Evolutionary conservation across 2,113 vertebrate species (phyloP), one percentile per base, ranked within the genome.

Genomic region (Semicossyphus pulcher): DNA sequence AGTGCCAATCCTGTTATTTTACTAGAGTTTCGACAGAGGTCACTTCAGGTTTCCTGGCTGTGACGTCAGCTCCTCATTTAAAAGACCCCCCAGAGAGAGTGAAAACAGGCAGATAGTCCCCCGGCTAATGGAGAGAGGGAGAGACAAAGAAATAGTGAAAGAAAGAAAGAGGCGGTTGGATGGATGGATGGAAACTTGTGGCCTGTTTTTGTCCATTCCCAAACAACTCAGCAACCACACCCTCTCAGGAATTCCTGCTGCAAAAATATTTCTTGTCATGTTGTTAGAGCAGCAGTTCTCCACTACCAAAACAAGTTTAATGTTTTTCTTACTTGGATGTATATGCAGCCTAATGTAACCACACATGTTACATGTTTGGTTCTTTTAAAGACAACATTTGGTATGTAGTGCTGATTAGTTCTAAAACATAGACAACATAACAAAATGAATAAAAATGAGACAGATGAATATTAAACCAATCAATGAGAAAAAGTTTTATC

Each of bases 191-290:
- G 89, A 91, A 90, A 92, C 60, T 81, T 82, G 79, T 57, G 68
- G 70, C 74, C 60, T 86, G 84, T 88, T 88, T 89, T 85, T 72
- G 89, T 88, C 85, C 75, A 9, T 53, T 81, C 54, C 74, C 84
- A 84, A 85, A 86, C 82, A 87, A 72, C 29, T 75, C 78, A 39
- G 76, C 72, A 74, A 79, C 88, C 89, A 91, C 91, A 88, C 91
- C 90, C 91, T 85, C 83, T 25, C 86, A 89, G 87, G 87, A 90
- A 88, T 91, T 90, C 84, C 86, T 85, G 84, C 81, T 66, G 37
- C 63, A 76, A 85, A 91, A 82, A 81, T 74, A 83, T 73, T 84
- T 87, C 57, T 67, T 71, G 47, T 53, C 45, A 41, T 81, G 66
- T 78, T 80, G 78, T 82, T 83, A 77, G 78, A 79, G 65, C 36